These are phyloP conservation scores for Tetraneura akinire DNA, from an alignment of 1,140 invertebrate genomes.

Conservation along the genomic window DNA sequence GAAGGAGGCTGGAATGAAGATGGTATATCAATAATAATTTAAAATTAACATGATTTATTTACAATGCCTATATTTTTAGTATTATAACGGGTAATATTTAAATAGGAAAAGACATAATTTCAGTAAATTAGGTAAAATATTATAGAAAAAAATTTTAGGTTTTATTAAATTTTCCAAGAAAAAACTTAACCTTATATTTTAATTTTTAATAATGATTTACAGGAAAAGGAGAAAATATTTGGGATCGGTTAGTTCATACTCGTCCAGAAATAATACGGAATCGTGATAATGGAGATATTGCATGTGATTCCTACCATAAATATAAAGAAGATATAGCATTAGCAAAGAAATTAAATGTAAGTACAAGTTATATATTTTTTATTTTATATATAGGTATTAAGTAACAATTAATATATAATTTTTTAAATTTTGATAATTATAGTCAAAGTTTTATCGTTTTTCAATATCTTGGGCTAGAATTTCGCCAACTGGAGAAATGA, in stretches of 20 bases:
- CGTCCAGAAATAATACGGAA: slow-evolving; percentile 62
- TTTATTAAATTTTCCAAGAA: too few relatives aligned
- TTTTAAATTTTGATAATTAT: neutral
- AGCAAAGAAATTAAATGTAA: slow-evolving; percentile 61
- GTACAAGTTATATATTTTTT: neutral
- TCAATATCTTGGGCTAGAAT: slow-evolving; percentile 72
- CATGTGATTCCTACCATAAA: slow-evolving; percentile 66
- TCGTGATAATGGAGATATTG: slow-evolving; percentile 64
- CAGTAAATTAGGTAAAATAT: too few relatives aligned
- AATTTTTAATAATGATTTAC: too few relatives aligned
- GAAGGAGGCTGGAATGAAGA: slow-evolving; percentile 73
- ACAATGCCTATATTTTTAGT: too few relatives aligned
- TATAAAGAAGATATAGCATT: slow-evolving; percentile 63
- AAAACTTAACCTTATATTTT: too few relatives aligned
- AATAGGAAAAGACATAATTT: too few relatives aligned
- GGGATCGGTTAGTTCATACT: slow-evolving; percentile 57
- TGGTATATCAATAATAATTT: too few relatives aligned
- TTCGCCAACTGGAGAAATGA: slow-evolving; percentile 66
- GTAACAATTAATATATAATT: neutral
- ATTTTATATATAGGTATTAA: neutral
- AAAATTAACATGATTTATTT: too few relatives aligned
- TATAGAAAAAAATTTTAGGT: too few relatives aligned
- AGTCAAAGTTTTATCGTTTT: slow-evolving; percentile 67
- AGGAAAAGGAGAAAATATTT: slow-evolving; percentile 58
- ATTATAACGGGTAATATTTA: too few relatives aligned